Conservation (phyloP, 2,888 invertebrate genomes). For the Gibbula magus region DNA sequence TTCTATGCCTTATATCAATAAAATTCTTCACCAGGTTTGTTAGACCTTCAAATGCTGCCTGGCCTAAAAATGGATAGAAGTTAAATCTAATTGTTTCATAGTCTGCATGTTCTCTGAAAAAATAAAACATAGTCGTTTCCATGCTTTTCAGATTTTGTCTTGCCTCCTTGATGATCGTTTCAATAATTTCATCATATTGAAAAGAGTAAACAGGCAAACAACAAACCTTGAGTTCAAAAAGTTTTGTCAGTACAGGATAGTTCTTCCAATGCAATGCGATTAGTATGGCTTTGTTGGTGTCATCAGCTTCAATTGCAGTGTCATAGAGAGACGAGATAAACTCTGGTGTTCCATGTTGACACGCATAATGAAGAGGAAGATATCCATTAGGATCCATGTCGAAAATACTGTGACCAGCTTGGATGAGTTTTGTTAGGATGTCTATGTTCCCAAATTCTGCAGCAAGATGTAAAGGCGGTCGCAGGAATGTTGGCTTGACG, state of each 20-base stretch:
- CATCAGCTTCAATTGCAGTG: constrained; percentile 26
- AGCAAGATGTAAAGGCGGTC: constrained; percentile 37
- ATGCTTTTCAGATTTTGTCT: too few relatives aligned
- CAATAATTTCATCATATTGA: too few relatives aligned
- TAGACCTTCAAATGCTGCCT: constrained; percentile 35
- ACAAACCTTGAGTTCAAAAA: too few relatives aligned
- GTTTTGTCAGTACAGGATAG: too few relatives aligned
- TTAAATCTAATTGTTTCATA: too few relatives aligned
- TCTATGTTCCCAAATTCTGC: constrained; percentile 35
- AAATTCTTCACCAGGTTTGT: constrained; percentile 27
- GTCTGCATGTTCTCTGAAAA: too few relatives aligned
- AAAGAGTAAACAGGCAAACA: too few relatives aligned
- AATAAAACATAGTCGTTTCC: too few relatives aligned
- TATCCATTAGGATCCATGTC: constrained; percentile 30
- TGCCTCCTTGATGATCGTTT: too few relatives aligned
- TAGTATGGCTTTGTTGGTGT: constrained; percentile 36
- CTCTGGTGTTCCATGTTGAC: constrained; percentile 35
- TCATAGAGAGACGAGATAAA: constrained; percentile 18
- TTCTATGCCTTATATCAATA: background rate
- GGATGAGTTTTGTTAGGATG: constrained; percentile 27
- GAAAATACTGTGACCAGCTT: constrained; percentile 21
- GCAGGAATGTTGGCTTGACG: constrained; percentile 26
- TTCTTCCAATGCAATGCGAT: constrained; percentile 24
- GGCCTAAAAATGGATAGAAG: constrained; percentile 34
- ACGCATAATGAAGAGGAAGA: constrained; percentile 49